Evolutionary conservation across 2,888 invertebrate genomes (phyloP), one percentile per base, ranked within the genome.

Genomic region (Nemotelus pantherinus): DNA sequence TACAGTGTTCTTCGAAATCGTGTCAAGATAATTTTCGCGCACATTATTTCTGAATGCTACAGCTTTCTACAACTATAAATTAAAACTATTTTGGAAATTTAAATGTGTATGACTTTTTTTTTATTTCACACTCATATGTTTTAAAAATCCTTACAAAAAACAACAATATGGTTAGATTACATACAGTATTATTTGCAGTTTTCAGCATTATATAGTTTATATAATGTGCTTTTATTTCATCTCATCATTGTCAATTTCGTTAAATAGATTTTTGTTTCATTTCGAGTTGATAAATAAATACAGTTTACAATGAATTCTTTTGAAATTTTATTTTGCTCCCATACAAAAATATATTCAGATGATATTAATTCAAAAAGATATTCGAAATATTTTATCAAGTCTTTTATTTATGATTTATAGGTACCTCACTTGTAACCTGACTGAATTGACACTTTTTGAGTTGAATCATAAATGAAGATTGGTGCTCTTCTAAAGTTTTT

Each of bases 61-160:
- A 25, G 25, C 25, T 25, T 25, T 25, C 25, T 25, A 25, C 25
- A 25, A 25, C 25, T 25, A 25, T 25, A 25, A 25, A 25, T 25
- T 25, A 25, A 25, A 25, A 25, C 25, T 25, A 25, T 25, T 25
- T 25, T 25, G 25, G 25, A 25, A 25, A 25, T 25, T 25, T 25
- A 25, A 68, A 70, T 77, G 70, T 70, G 58, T 70, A 60, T 75
- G 71, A 71, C 67, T 57, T 79, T 58, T 25, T 72, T 55, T 80
- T 75, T 77, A 77, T 77, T 79, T 79, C 80, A 79, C 78, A 79
- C 78, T 76, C 77, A 77, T 79, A 78, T 77, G 76, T 79, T 77
- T 79, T 78, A 79, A 78, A 78, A 80, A 76, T 78, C 79, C 79
- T 77, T 78, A 79, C 78, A 80, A 77, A 25, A 80, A 77, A 79